phyloP scores from a whole-genome alignment of 2,797 vertebrate species.

The Cryptoblepharus egeriae region DNA sequence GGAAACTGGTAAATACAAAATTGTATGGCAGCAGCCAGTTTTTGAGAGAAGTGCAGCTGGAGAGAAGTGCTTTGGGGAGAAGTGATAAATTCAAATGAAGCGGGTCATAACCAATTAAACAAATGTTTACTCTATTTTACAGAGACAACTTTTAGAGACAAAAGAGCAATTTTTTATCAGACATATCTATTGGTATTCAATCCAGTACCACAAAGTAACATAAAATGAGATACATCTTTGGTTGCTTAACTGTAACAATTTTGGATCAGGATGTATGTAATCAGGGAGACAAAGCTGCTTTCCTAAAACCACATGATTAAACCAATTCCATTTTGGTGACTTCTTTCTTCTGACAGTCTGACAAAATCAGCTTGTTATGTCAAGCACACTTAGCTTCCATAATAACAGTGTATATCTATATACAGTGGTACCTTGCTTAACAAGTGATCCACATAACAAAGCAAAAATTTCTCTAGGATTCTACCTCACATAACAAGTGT shows the following conservation, averaged over 20 bases:
- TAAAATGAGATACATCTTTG: constrained; percentile 18
- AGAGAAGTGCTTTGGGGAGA: background rate
- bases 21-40: no score
- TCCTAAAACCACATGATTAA: constrained; percentile 50
- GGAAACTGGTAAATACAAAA: no score
- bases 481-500: no score
- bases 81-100: background rate
- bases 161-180: background rate
- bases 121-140: background rate
- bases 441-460: no score
- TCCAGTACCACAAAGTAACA: background rate
- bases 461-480: no score
- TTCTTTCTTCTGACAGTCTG: constrained; percentile 56
- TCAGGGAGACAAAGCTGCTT: constrained; percentile 24
- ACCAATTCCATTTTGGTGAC: constrained; percentile 53
- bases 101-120: background rate
- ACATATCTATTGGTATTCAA: background rate
- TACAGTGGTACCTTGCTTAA: no score
- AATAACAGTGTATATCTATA: constrained; percentile 53
- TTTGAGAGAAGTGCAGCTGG: no score
- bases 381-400: constrained; percentile 59
- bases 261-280: constrained; percentile 32
- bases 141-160: no score
- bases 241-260: constrained; percentile 29
- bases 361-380: constrained; percentile 59